Base-by-base conservation (phyloP, 53 echinoderm and acorn worm genomes). In the Stichopus horrens region DNA sequence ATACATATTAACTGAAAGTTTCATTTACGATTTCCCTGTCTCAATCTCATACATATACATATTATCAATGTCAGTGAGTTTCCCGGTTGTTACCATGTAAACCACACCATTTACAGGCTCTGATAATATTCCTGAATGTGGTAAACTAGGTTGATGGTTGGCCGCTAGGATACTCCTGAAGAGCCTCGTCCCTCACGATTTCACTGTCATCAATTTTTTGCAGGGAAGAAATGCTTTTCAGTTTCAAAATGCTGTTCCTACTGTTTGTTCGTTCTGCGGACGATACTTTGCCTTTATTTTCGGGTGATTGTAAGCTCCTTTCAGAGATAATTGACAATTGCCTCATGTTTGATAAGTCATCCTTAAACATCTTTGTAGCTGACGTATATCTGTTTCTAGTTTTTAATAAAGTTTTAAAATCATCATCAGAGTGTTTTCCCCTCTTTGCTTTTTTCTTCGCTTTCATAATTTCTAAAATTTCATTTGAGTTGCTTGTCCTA, bases 371-470 rank as follows among this genome's bases (percentile, higher is more conserved):
- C 83, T 91, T 96, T 8, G 91, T 93, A 57, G 91, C 93, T 58
- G 91, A 82, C 9, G 96, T 96, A 88, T 88, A 93, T 76, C 93
- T 89, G 73, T 92, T 89, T 13, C 96, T 93, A 51, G 96, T 96
- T 63, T 91, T 91, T 23, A 96, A 77, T 18, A 94, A 87, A 54
- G 92, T 96, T 73, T 93, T 88, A 74, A 92, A 92, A 74, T 95
- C 95, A 56, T 89, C 78, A 7, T 86, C 93, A 7, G 81, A 59
- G 20, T 71, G 16, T 68, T 92, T 90, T 55, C 86, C 83, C 55
- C 88, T 80, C 60, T 91, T 92, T 4, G 93, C 92, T n/a, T 90
- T 90, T 73, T 92, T 96, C 58, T 91, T 90, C 11, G 91, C 91
- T 83, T 93, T 77, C 91, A 92, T 96, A 53, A 88, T 53, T 58